Conservation (phyloP, 1,140 invertebrate genomes). For the Monomorium pharaonis region DNA sequence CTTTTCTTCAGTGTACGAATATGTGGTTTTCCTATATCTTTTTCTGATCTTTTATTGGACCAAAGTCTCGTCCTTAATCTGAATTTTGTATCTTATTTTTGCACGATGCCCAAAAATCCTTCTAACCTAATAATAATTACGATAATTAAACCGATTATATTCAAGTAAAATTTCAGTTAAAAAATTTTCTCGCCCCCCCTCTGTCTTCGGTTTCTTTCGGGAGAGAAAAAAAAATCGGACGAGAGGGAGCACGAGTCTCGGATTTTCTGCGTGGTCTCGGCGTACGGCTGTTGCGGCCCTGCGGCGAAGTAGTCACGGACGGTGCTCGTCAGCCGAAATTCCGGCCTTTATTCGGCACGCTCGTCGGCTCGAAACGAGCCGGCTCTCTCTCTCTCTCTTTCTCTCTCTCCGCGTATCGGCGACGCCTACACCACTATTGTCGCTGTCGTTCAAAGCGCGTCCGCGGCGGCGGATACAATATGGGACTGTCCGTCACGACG, state of each 20-base stretch:
- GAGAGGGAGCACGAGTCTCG: neutral
- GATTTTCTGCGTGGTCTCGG: neutral
- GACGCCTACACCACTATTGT: constrained; percentile 58
- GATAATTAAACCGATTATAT: neutral
- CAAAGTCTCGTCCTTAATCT: neutral
- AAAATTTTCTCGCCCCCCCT: neutral
- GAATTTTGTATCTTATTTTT: neutral
- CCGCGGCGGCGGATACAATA: constrained; percentile 47
- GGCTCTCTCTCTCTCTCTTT: no score
- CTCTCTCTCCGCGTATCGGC: constrained; percentile 40
- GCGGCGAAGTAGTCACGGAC: constrained; percentile 30
- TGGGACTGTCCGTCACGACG: constrained; percentile 64
- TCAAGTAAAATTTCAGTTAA: constrained; percentile 15
- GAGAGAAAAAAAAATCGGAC: neutral
- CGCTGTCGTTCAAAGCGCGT: constrained; percentile 63
- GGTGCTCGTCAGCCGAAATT: constrained; percentile 52
- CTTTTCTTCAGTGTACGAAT: no score
- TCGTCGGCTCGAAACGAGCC: constrained; percentile 39
- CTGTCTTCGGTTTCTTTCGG: neutral
- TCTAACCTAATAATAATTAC: neutral
- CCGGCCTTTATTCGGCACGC: constrained; percentile 50
- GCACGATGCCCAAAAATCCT: neutral
- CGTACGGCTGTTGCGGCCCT: constrained; percentile 24
- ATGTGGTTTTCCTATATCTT: neutral
- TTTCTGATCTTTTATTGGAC: neutral